Percentiles rank a stretch among this genome's conserved stretches.
Conservation (phyloP, 2,113 vertebrate species). For the Mionectes macconnelli region DNA sequence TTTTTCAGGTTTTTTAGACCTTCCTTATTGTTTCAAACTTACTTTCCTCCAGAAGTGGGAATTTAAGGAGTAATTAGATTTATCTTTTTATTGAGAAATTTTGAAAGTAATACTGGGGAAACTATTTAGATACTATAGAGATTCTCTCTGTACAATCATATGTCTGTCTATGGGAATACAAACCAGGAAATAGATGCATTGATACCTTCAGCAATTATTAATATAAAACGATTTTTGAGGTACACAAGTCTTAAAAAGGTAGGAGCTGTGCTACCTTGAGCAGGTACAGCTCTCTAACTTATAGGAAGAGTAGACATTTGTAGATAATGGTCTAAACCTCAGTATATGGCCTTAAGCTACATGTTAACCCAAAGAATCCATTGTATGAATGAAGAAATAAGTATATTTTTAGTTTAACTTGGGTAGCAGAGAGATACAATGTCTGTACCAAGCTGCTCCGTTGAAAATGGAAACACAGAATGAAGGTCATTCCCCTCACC, state of each 20-base stretch:
- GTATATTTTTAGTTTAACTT: not conserved
- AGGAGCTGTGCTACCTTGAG: not conserved
- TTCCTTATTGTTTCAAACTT: not conserved
- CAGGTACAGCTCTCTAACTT: not conserved
- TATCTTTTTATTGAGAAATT: not conserved
- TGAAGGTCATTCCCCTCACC: not conserved
- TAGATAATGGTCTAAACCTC: not conserved
- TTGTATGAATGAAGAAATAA: not conserved
- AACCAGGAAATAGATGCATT: not conserved
- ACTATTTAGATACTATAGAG: not conserved
- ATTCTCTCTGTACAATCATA: not conserved
- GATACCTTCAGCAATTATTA: not conserved
- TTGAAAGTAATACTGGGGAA: not conserved
- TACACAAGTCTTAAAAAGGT: not conserved
- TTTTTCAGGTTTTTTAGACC: rapidly evolving
- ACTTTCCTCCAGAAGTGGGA: not conserved
- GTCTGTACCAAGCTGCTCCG: not conserved
- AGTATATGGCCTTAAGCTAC: not conserved
- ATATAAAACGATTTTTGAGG: not conserved
- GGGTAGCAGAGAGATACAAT: not conserved
- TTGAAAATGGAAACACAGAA: not conserved
- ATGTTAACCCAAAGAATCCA: not conserved
- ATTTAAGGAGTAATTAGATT: not conserved
- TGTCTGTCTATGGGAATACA: not conserved
- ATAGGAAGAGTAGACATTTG: not conserved